Conservation (phyloP, 2,113 vertebrate species). For the Diphyllodes magnificus region DNA sequence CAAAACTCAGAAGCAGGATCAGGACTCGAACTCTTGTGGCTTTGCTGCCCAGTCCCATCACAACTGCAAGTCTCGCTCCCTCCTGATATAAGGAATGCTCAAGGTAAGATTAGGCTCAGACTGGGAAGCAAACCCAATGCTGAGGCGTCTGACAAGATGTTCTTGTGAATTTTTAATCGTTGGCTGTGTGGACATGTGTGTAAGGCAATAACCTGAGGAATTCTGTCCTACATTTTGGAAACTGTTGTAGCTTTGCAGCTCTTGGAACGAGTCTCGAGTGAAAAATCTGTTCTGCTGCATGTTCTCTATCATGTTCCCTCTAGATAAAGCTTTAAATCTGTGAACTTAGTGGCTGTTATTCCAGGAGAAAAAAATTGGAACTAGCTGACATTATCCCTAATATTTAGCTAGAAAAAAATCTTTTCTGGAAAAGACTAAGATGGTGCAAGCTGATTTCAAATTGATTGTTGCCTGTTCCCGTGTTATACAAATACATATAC, state of each 20-base stretch:
- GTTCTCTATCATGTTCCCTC: neutral
- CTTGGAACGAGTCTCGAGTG: slow-evolving; percentile 32
- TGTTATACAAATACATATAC: neutral
- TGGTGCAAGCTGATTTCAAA: neutral
- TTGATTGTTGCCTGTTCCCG: neutral
- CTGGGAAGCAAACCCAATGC: neutral
- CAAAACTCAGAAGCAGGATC: neutral
- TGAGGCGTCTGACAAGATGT: neutral
- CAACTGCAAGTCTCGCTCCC: neutral
- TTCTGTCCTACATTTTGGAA: slow-evolving; percentile 51
- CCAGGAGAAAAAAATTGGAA: slow-evolving; percentile 21
- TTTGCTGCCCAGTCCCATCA: neutral
- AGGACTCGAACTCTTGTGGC: neutral
- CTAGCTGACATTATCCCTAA: neutral
- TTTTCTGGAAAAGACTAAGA: neutral
- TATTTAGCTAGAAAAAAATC: neutral
- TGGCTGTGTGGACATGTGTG: slow-evolving; percentile 1
- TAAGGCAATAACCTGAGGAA: slow-evolving; percentile 48
- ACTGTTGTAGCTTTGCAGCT: neutral
- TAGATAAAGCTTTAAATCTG: slow-evolving; percentile 12
- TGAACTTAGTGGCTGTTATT: neutral
- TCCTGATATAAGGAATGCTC: slow-evolving; percentile 15
- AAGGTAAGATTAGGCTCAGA: slow-evolving; percentile 38
- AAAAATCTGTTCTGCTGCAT: slow-evolving; percentile 29
- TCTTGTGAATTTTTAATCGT: slow-evolving; percentile 52